Conservation (phyloP, 2,888 invertebrate species). For the Conus canariensis region DNA sequence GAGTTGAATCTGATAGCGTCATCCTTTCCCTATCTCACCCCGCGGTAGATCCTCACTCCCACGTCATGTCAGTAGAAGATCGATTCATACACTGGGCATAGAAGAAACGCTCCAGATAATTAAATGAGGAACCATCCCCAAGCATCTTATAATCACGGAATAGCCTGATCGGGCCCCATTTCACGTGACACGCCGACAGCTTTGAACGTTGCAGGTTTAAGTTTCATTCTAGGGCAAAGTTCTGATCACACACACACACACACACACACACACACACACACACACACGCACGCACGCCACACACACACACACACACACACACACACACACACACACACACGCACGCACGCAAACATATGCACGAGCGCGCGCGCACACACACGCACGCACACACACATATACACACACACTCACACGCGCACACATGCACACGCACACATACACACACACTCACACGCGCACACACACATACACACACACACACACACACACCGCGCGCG, state of each 20-base stretch:
- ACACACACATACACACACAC: conserved; percentile 30
- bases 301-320: neutral
- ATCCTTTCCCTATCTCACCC: too few species aligned
- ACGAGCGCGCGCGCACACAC: conserved; percentile 15
- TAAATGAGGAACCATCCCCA: too few species aligned
- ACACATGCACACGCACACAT: conserved; percentile 28
- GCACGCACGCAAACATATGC: neutral
- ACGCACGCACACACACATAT: conserved; percentile 35
- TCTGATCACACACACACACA: neutral
- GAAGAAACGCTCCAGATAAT: too few species aligned
- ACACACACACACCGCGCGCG: conserved; percentile 12
- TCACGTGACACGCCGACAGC: too few species aligned
- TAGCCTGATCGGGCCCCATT: too few species aligned
- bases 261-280: neutral
- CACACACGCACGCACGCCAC: neutral
- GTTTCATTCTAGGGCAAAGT: too few species aligned
- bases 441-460: neutral
- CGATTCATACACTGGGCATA: too few species aligned
- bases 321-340: neutral
- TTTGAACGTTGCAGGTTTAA: too few species aligned
- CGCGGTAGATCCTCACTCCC: too few species aligned
- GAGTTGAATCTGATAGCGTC: too few species aligned
- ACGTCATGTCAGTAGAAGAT: too few species aligned
- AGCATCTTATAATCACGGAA: too few species aligned
- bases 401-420: conserved; percentile 12